These are phyloP conservation scores for Brevimyrus niger DNA, from an alignment of 2,113 vertebrate species.

Conservation along the genomic window DNA sequence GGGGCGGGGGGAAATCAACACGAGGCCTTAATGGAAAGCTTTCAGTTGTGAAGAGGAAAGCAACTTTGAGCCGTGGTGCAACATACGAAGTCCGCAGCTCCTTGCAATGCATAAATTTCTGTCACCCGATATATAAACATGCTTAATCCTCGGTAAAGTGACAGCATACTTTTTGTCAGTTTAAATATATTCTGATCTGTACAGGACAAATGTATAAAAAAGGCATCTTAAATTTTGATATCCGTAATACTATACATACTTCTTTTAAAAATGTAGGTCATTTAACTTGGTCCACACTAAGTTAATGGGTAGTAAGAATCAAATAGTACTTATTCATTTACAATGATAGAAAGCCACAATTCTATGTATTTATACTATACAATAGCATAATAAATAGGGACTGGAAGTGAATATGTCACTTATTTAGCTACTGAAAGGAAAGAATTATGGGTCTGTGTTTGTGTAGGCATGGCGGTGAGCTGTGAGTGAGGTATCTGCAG, in stretches of 20 bases:
- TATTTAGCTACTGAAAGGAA: slow-evolving; percentile 12
- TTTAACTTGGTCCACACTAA: slow-evolving; percentile 30
- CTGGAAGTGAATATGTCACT: slow-evolving; percentile 13
- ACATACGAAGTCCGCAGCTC: slow-evolving; percentile 32
- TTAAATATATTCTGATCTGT: slow-evolving; percentile 23
- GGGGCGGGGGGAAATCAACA: too few species aligned
- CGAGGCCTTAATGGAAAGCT: too few species aligned
- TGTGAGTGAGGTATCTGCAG: slow-evolving; percentile 5
- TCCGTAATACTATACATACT: slow-evolving; percentile 14
- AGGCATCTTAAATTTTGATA: slow-evolving; percentile 11
- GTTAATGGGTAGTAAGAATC: slow-evolving; percentile 22
- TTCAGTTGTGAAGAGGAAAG: too few species aligned
- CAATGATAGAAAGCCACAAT: slow-evolving; percentile 20
- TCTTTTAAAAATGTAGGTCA: slow-evolving; percentile 20
- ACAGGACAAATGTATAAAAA: slow-evolving; percentile 33
- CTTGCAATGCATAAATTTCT: slow-evolving; percentile 4
- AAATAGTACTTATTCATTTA: slow-evolving; percentile 22
- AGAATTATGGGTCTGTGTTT: neutral
- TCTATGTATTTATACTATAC: slow-evolving; percentile 20
- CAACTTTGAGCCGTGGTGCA: slow-evolving; percentile 38
- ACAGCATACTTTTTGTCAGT: slow-evolving; percentile 17
- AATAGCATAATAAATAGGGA: slow-evolving; percentile 21
- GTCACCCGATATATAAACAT: slow-evolving; percentile 45
- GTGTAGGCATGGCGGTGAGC: neutral
- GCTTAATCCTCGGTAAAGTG: slow-evolving; percentile 26